A percentile compares a stretch with the other conserved stretches of the same genome.
Evolutionary conservation across 2,888 invertebrate genomes (phyloP).

Genomic region (Stenichneumon culpator): DNA sequence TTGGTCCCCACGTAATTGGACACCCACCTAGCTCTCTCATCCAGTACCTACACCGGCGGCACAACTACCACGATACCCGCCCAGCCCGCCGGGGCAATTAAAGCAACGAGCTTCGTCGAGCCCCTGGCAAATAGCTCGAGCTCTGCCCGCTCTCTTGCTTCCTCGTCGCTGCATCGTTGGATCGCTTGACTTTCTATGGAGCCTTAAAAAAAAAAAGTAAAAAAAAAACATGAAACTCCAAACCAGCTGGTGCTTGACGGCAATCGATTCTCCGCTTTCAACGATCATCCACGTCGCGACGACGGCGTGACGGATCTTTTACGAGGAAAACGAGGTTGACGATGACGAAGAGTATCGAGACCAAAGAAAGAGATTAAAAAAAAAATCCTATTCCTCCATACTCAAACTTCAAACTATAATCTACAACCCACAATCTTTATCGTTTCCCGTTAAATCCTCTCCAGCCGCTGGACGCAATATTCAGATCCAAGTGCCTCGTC

Average conservation of each 20-base stretch:
- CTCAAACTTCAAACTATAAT: not conserved
- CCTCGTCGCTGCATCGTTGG: conserved; percentile 31
- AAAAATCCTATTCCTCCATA: not conserved
- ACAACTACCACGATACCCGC: conserved; percentile 38
- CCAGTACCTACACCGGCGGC: conserved; percentile 54
- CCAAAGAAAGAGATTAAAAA: not conserved
- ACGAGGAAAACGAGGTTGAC: conserved; percentile 29
- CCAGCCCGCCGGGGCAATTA: conserved; percentile 65
- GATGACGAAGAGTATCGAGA: conserved; percentile 6
- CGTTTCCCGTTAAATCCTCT: not conserved
- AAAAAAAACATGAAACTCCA: conserved; percentile 29
- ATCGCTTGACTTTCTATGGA: conserved; percentile 44
- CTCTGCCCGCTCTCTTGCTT: conserved; percentile 31
- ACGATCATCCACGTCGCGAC: conserved; percentile 52
- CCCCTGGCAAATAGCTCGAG: conserved; percentile 61
- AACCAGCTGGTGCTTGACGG: conserved; percentile 45
- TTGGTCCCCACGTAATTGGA: conserved; percentile 67
- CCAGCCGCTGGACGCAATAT: not conserved
- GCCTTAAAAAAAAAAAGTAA: conserved; percentile 23
- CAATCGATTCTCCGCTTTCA: conserved; percentile 48
- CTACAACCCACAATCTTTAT: not conserved
- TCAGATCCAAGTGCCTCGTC: not conserved
- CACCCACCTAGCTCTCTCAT: conserved; percentile 64
- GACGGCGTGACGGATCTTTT: conserved; percentile 38
- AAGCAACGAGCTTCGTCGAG: conserved; percentile 67